Percentiles rank a stretch among this genome's conserved stretches.
These are phyloP conservation scores for Brachionus rotundiformis DNA, from an alignment of 1,140 invertebrate genomes.

Conservation along the genomic window DNA sequence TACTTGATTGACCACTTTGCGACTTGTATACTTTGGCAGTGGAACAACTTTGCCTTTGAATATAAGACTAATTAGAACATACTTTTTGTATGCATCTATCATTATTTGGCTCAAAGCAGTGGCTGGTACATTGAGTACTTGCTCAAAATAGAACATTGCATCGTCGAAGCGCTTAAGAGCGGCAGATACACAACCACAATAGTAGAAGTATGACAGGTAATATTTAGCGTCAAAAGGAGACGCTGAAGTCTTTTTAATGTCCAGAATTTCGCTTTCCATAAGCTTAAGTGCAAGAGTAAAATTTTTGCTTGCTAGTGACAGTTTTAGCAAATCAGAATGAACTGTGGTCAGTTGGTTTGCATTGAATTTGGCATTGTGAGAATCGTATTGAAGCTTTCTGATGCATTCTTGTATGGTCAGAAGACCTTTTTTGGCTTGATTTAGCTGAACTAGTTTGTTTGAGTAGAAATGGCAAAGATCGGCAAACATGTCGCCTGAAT, in stretches of 20 bases:
- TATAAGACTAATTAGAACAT: constrained; percentile 85
- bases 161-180: constrained; percentile 86
- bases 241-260: constrained; percentile 79
- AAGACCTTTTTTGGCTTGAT: constrained; percentile 1
- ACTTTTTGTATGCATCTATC: constrained; percentile 95
- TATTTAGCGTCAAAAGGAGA: constrained; percentile 84
- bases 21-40: constrained; percentile 28
- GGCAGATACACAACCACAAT: constrained; percentile 93
- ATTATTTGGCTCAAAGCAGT: constrained; percentile 91
- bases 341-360: constrained; percentile 80
- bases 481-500: background rate
- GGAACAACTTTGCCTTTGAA: constrained; percentile 79
- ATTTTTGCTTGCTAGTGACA: constrained; percentile 85
- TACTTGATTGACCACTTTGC: constrained; percentile 24
- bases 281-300: constrained; percentile 86
- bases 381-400: constrained; percentile 29
- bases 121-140: constrained; percentile 83
- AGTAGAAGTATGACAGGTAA: constrained; percentile 91
- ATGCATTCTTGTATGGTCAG: background rate
- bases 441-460: constrained; percentile 22
- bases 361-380: background rate
- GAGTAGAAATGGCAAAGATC: constrained; percentile 48
- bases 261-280: constrained; percentile 84
- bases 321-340: constrained; percentile 75
- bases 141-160: constrained; percentile 87